Conservation (phyloP, 2,888 invertebrate genomes). For the Drosophila tripunctata region DNA sequence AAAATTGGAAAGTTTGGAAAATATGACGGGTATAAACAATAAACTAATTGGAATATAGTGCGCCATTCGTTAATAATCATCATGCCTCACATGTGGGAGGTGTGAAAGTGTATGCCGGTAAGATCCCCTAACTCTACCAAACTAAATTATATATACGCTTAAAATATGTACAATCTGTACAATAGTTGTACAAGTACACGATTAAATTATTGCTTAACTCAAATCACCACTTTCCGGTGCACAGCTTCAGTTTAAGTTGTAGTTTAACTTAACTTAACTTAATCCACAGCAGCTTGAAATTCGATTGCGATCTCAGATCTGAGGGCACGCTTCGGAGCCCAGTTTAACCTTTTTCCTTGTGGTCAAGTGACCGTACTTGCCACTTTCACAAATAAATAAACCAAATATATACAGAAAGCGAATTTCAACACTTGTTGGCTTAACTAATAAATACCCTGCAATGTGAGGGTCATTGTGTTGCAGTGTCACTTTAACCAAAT, state of each 20-base stretch:
- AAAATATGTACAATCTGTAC: constrained; percentile 8
- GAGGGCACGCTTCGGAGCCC: constrained; percentile 66
- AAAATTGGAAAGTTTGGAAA: constrained; percentile 64
- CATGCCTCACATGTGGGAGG: constrained; percentile 40
- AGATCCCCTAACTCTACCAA: constrained; percentile 10
- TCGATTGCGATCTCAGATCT: constrained; percentile 6
- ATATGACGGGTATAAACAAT: constrained; percentile 45
- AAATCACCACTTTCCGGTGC: constrained; percentile 24
- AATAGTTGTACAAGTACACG: constrained; percentile 1
- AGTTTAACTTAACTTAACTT: constrained; percentile 22
- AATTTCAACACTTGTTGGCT: background rate
- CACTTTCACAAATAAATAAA: constrained; percentile 76
- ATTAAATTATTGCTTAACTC: constrained; percentile 22
- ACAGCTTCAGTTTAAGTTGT: constrained; percentile 1
- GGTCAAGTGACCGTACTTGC: constrained; percentile 54
- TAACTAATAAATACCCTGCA: constrained; percentile 25
- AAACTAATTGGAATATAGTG: constrained; percentile 40
- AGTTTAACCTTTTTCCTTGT: constrained; percentile 73
- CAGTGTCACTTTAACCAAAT: too few species aligned
- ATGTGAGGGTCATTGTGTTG: too few species aligned
- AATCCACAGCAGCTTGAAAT: constrained; percentile 25
- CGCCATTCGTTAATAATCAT: constrained; percentile 7
- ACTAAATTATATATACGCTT: constrained; percentile 8
- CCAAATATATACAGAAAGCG: constrained; percentile 19
- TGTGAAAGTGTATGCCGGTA: constrained; percentile 25